Conservation (phyloP, 2,797 vertebrate genomes). For the Poecilia picta region DNA sequence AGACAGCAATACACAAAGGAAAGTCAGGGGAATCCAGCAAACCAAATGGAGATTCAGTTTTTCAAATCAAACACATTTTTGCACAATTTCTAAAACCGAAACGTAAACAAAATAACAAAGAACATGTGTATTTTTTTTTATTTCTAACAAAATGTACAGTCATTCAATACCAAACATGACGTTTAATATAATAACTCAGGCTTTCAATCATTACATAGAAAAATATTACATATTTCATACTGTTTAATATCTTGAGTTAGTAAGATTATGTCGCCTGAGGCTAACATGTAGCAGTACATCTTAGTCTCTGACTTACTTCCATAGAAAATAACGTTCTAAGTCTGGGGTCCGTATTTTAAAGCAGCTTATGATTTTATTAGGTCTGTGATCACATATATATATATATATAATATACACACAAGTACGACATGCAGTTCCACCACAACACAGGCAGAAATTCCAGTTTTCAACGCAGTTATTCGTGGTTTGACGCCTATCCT, state of each 20-base stretch:
- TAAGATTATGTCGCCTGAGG: neutral
- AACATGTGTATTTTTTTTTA: neutral
- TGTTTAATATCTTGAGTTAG: neutral
- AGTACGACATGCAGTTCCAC: neutral
- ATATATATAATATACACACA: neutral
- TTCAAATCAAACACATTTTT: neutral
- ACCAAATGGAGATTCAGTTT: neutral
- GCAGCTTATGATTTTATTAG: constrained; percentile 7
- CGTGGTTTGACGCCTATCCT: too few species aligned
- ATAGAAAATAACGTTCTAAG: too few species aligned
- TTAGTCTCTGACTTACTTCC: neutral
- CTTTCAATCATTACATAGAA: neutral
- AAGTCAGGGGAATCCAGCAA: neutral
- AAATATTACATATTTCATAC: neutral
- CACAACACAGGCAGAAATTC: too few species aligned
- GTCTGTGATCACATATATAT: neutral
- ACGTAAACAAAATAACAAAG: neutral
- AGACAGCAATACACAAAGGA: neutral
- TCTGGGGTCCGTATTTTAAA: neutral
- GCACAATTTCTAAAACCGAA: neutral
- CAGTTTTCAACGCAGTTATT: neutral
- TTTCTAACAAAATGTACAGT: neutral
- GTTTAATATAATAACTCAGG: neutral
- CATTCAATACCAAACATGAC: neutral
- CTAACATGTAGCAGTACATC: neutral